A percentile compares a stretch with the other conserved stretches of the same genome.
Conservation (phyloP, 2,797 vertebrate species). For the Schizothorax lantsangensis region DNA sequence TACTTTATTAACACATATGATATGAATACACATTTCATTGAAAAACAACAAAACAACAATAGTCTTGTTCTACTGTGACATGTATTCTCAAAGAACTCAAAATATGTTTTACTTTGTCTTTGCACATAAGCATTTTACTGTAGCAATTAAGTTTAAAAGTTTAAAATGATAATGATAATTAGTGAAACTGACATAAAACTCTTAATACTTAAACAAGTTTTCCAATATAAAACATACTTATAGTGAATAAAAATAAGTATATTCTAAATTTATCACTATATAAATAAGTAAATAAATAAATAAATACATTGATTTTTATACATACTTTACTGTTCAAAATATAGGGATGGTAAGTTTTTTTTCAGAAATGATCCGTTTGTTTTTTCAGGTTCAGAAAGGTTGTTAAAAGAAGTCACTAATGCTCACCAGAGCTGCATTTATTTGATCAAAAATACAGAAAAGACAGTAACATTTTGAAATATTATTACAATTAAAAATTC, state of each 20-base stretch:
- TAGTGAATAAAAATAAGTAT: background rate
- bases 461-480: background rate
- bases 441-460: background rate
- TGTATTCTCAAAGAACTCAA: background rate
- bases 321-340: background rate
- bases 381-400: background rate
- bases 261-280: too few species aligned
- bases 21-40: background rate
- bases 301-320: background rate
- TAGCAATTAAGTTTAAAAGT: background rate
- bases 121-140: background rate
- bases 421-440: too few species aligned
- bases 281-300: too few species aligned
- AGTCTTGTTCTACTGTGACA: background rate
- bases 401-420: background rate
- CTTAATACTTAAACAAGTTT: background rate
- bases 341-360: too few species aligned
- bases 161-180: background rate
- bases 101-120: background rate
- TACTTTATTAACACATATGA: background rate
- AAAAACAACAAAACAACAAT: background rate
- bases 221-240: background rate
- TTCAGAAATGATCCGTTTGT: too few species aligned
- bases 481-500: background rate
- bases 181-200: background rate